phyloP scores from a whole-genome alignment of 37 sponge, comb jelly and placozoan genomes.

The Beroe forskalii region DNA sequence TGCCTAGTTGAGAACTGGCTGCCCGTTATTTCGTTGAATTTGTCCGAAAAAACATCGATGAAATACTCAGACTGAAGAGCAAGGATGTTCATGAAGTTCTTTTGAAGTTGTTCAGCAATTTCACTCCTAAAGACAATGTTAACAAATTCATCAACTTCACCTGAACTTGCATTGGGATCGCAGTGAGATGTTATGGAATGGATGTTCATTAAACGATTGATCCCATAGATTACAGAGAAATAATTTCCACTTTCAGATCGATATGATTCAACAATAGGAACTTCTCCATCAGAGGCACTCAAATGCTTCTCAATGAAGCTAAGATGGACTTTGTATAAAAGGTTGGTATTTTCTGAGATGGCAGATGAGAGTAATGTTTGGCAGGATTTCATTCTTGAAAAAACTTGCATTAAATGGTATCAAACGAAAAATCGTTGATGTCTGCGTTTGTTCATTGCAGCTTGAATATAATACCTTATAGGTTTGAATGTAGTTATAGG shows the following conservation, averaged over 20 bases:
- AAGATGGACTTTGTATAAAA: not conserved
- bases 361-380: not conserved
- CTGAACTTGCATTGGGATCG: not conserved
- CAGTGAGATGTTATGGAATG: not conserved
- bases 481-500: too few relatives aligned
- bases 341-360: not conserved
- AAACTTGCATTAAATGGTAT: too few relatives aligned
- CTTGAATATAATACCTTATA: too few relatives aligned
- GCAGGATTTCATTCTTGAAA: not conserved
- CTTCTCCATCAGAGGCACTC: not conserved
- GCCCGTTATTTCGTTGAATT: not conserved
- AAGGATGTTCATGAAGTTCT: not conserved
- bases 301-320: not conserved
- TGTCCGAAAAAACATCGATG: not conserved
- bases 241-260: not conserved
- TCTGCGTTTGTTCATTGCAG: too few relatives aligned
- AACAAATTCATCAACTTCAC: not conserved
- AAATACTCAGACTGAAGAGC: not conserved
- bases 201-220: not conserved
- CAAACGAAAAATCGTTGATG: too few relatives aligned
- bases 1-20: not conserved
- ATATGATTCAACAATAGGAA: not conserved
- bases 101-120: not conserved
- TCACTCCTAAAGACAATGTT: not conserved
- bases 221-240: conserved; percentile 13